A percentile compares a stretch with the other conserved stretches of the same genome.
These are phyloP conservation scores for Laothoe populi DNA, from an alignment of 2,888 invertebrate genomes.

Conservation along the genomic window DNA sequence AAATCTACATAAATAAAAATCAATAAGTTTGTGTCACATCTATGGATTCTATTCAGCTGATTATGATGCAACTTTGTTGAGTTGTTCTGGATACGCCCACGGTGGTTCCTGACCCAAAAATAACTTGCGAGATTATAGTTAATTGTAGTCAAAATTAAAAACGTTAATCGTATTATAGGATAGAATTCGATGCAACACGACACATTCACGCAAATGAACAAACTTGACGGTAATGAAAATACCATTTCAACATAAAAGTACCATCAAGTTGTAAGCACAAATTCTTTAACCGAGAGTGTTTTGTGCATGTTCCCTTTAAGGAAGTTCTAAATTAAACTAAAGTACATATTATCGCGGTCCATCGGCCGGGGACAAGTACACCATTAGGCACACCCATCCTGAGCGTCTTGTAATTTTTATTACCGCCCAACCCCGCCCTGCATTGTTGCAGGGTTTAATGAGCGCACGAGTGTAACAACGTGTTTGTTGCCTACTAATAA, in stretches of 20 bases:
- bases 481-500: conserved; percentile 16
- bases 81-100: no score
- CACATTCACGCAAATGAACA: neutral
- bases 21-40: no score
- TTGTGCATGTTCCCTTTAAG: conserved; percentile 11
- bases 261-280: conserved; percentile 12
- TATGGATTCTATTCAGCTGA: no score
- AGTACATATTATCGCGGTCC: conserved; percentile 53
- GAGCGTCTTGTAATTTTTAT: conserved; percentile 78
- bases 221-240: neutral
- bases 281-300: conserved; percentile 4
- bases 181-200: no score
- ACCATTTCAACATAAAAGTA: neutral
- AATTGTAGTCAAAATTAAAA: no score
- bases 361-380: conserved; percentile 57
- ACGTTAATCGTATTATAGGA: no score
- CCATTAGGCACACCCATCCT: conserved; percentile 80
- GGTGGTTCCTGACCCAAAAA: no score
- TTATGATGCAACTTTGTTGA: no score
- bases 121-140: no score
- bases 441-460: conserved; percentile 77
- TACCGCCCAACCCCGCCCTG: conserved; percentile 71
- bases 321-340: conserved; percentile 30
- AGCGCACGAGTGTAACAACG: conserved; percentile 55
- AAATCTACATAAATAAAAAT: neutral